Conservation (phyloP, 2,888 invertebrate species). For the Ischnus inquisitorius region DNA sequence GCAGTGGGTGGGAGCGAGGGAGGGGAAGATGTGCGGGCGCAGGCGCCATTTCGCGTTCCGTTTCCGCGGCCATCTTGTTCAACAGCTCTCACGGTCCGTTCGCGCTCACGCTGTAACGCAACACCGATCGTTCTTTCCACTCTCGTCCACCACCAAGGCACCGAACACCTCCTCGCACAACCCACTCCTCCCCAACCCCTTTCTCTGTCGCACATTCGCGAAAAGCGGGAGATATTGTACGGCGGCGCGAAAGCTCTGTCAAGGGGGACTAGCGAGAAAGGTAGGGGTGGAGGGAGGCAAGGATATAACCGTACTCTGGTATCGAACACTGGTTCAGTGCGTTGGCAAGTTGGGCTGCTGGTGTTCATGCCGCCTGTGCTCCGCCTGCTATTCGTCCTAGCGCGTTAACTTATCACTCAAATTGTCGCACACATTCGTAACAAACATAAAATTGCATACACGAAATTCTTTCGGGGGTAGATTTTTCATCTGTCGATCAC, state of each 20-base stretch:
- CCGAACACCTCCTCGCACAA: conserved; percentile 30
- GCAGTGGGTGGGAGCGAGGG: conserved; percentile 46
- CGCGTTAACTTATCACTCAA: conserved; percentile 19
- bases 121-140: conserved; percentile 66
- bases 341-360: conserved; percentile 77
- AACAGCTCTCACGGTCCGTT: conserved; percentile 57
- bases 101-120: conserved; percentile 62
- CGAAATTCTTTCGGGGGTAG: not conserved
- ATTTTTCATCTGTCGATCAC: not conserved
- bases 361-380: conserved; percentile 67
- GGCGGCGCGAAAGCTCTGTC: conserved; percentile 70
- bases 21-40: conserved; percentile 72
- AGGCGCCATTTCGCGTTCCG: conserved; percentile 81
- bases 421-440: not conserved
- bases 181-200: conserved; percentile 55
- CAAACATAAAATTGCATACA: not conserved
- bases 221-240: conserved; percentile 68
- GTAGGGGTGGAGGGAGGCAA: conserved; percentile 69
- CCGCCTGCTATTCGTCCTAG: conserved; percentile 40
- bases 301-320: conserved; percentile 83
- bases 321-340: conserved; percentile 83
- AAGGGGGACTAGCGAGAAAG: conserved; percentile 34
- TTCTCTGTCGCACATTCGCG: conserved; percentile 57
- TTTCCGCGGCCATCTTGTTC: conserved; percentile 71
- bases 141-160: conserved; percentile 33